These are phyloP conservation scores for Pseudomyrmex concolor DNA, from an alignment of 1,140 invertebrate species.

Conservation along the genomic window DNA sequence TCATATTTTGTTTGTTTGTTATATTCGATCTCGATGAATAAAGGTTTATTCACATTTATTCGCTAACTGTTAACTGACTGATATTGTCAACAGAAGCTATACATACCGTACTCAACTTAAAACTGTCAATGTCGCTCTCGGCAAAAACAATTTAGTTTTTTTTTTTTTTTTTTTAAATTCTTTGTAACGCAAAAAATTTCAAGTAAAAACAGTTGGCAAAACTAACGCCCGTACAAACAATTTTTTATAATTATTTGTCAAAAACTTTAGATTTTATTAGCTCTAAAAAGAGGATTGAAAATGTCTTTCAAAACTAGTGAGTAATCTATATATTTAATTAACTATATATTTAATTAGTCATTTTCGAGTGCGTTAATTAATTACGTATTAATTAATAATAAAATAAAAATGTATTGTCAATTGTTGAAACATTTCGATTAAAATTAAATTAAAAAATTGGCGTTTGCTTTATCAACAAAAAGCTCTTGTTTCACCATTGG, in stretches of 20 bases:
- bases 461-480: background rate
- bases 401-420: background rate
- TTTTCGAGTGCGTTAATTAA: background rate
- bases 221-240: background rate
- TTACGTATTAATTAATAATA: too few species aligned
- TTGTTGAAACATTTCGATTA: conserved; percentile 1
- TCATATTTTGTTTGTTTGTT: conserved; percentile 38
- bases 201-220: conserved; percentile 5
- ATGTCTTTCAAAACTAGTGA: conserved; percentile 33
- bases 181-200: background rate
- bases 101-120: background rate
- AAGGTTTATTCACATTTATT: conserved; percentile 1
- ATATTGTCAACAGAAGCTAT: conserved; percentile 1
- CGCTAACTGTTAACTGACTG: background rate
- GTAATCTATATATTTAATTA: conserved; percentile 9
- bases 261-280: background rate
- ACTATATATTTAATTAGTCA: too few species aligned
- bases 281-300: too few species aligned
- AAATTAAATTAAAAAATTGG: background rate
- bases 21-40: conserved; percentile 1
- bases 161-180: background rate
- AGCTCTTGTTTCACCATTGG: conserved; percentile 30
- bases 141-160: background rate
- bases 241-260: conserved; percentile 5
- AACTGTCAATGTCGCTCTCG: conserved; percentile 1